phyloP scores from a whole-genome alignment of 2,888 invertebrate species.

The Gerris lacustris region DNA sequence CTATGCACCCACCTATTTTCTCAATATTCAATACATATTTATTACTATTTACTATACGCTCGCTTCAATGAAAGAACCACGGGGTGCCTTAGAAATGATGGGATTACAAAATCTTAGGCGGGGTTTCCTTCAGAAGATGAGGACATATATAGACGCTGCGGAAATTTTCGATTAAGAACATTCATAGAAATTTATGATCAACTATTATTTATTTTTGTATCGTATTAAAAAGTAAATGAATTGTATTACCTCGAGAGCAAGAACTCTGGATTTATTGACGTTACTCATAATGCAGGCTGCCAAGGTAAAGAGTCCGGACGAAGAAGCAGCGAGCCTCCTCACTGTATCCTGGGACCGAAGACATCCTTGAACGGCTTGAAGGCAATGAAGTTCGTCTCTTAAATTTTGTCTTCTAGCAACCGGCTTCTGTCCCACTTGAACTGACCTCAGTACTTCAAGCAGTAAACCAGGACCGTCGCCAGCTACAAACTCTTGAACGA shows the following conservation, averaged over 20 bases:
- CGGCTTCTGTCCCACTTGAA: slow-evolving; percentile 58
- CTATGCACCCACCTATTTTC: too few species aligned
- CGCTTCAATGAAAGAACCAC: too few species aligned
- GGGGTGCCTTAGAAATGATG: too few species aligned
- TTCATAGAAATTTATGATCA: too few species aligned
- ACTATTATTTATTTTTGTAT: too few species aligned
- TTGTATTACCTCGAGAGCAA: slow-evolving; percentile 64
- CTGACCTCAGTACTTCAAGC: slow-evolving; percentile 70
- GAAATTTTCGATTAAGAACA: too few species aligned
- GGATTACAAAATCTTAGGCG: too few species aligned
- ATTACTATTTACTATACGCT: too few species aligned
- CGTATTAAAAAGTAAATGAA: not conserved
- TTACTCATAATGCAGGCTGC: slow-evolving; percentile 81
- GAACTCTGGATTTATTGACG: slow-evolving; percentile 68
- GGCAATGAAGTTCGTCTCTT: slow-evolving; percentile 75
- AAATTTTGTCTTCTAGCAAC: slow-evolving; percentile 70
- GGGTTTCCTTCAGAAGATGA: too few species aligned
- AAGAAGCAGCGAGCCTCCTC: slow-evolving; percentile 59
- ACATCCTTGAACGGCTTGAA: slow-evolving; percentile 76
- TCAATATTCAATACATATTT: too few species aligned
- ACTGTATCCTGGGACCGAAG: slow-evolving; percentile 67
- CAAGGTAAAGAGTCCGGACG: slow-evolving; percentile 69
- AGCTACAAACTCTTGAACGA: slow-evolving; percentile 82
- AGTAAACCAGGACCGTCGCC: slow-evolving; percentile 76
- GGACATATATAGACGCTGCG: too few species aligned